These are phyloP conservation scores for Calliopsis andreniformis DNA, from an alignment of 1,140 invertebrate genomes.

Conservation along the genomic window DNA sequence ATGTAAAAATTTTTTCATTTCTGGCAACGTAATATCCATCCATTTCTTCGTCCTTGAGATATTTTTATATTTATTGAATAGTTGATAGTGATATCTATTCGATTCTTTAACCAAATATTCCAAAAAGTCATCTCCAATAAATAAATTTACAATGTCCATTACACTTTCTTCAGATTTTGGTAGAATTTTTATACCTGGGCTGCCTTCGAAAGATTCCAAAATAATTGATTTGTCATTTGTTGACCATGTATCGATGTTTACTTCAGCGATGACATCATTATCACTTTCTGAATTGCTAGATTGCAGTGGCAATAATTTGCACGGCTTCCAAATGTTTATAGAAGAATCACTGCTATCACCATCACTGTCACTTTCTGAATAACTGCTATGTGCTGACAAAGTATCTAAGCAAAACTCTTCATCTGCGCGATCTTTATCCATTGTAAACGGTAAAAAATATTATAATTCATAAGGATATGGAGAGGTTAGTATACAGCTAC, in stretches of 20 bases:
- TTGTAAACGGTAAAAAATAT: constrained; percentile 10
- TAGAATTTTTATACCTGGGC: constrained; percentile 45
- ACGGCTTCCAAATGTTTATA: constrained; percentile 29
- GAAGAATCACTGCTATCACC: constrained; percentile 28
- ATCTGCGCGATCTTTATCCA: constrained; percentile 1
- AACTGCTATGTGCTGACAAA: constrained; percentile 14
- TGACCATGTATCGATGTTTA: constrained; percentile 28
- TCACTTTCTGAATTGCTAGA: constrained; percentile 41
- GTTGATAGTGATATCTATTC: constrained; percentile 56
- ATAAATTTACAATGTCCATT: constrained; percentile 53
- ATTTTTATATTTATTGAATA: constrained; percentile 36
- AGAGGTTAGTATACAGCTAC: neutral
- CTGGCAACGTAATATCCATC: constrained; percentile 22
- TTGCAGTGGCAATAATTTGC: constrained; percentile 28
- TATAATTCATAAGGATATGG: constrained; percentile 12
- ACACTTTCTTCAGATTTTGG: constrained; percentile 42
- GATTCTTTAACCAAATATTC: constrained; percentile 41
- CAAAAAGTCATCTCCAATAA: constrained; percentile 59
- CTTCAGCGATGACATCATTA: constrained; percentile 23
- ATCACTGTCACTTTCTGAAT: constrained; percentile 48
- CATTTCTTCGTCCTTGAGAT: constrained; percentile 20
- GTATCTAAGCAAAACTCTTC: constrained; percentile 23
- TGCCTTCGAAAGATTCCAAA: constrained; percentile 46
- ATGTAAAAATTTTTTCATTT: constrained; percentile 41
- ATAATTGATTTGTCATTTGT: constrained; percentile 32